Evolutionary conservation across 2,113 vertebrate genomes (phyloP), one percentile per base, ranked within the genome.

Genomic region (Elephantulus edwardii): DNA sequence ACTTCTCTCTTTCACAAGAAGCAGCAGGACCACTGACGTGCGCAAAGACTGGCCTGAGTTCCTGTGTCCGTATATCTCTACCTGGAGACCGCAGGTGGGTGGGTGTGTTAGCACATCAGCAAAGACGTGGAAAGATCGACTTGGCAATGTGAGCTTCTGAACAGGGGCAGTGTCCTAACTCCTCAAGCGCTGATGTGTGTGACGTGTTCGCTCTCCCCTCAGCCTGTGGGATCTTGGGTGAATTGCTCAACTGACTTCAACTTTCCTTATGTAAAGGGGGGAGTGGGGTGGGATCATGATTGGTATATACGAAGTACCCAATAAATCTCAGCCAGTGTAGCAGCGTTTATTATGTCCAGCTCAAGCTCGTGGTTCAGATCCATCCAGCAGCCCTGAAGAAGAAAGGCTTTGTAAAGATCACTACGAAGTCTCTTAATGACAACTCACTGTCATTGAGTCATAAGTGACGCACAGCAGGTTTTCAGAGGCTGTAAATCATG

Each of bases 1-100:
- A 9, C 26, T 35, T 26, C 54, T 52, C 4, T 66, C 58, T 26
- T 44, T 85, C 40, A 66, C 42, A 62, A 8, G 68, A 72, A 82
- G 87, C 52, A 11, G 46, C 44, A n/a, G 75, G 38, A 22, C 50
- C 71, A n/a, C 40, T 0, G 7, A 8, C 2, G 14, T 35, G 10
- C 17, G 62, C 26, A 35, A 54, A 58, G 35, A 20, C 8, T 12
- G 5, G 20, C 30, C 48, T 24, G 86, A 44, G 68, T 86, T 44
- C 30, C 1, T 22, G 33, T 1, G 30, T 30, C 26, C 62, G 76
- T 26, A 28, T 6, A 8, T 20, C 22, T 40, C 0, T 7, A 28
- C 40, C 77, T 71, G 54, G 38, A 30, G 3, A 3, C 8, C 28
- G 56, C 7, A 14, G 35, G 30, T 5, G 38, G 72, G 28, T 26